Evolutionary conservation across 2,113 vertebrate species (phyloP), one percentile per base, ranked within the genome.

Genomic region (Sapajus apella): DNA sequence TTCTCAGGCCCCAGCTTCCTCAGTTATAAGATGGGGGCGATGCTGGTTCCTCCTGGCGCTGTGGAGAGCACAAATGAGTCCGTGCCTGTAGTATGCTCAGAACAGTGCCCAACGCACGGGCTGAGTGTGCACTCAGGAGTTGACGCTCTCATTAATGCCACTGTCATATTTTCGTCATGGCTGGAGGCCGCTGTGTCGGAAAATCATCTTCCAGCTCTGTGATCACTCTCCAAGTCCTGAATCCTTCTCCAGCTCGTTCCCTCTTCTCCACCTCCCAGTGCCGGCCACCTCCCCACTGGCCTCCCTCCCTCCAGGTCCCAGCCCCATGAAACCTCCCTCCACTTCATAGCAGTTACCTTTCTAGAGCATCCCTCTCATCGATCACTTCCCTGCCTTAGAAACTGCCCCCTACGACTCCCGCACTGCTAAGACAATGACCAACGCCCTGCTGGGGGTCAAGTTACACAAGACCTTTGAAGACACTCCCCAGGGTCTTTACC

Each of bases 11-110:
- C 93, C 76, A 0, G 30, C 70, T 90, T 95, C 89, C 20, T 56
- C 58, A 12, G 0, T 20, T 0, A 5, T 32, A 58, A 32, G 1
- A 21, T 10, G n/a, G 5, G 11, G 27, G 3, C 6, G 7, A 30
- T 6, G 10, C 30, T 35, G 61, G 21, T 2, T 12, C 6, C 45
- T 25, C 25, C 0, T 1, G 0, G 50, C 25, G 30, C 70, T 30
- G 32, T 18, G 25, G 45, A 23, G 77, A 77, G 35, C 68, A 40
- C 5, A 1, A 8, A 32, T 0, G 45, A 52, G 17, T 73, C 21
- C 2, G 12, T 18, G 2, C 20, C 30, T 32, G 35, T 2, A 1
- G 25, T 4, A 25, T 3, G 2, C 88, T 47, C 89, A 20, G 50
- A 52, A 12, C 6, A 4, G 82, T 14, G 14, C 32, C 75, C 0